phyloP scores from a whole-genome alignment of 2,113 vertebrate species.

The Puntigrus tetrazona region DNA sequence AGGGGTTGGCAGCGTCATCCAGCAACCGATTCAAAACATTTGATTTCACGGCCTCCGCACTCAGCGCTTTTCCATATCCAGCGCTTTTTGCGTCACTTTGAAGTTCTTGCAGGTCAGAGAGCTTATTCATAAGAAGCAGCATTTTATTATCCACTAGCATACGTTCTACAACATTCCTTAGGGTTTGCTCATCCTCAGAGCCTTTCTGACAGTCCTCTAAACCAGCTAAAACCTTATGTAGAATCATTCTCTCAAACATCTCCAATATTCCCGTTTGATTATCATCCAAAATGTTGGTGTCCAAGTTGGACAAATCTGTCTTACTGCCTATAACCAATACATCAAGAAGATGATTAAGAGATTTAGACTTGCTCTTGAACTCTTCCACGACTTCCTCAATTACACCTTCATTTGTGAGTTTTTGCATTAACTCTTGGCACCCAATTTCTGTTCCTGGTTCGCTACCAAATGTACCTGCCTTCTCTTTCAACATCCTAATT shows the following conservation, averaged over 20 bases:
- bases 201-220: conserved; percentile 49
- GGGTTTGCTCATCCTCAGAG: background rate
- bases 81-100: conserved; percentile 10
- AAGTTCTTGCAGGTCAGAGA: conserved; percentile 48
- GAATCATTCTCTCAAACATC: conserved; percentile 73
- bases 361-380: conserved; percentile 69
- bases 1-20: conserved; percentile 60
- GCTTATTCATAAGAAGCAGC: conserved; percentile 58
- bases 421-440: conserved; percentile 45
- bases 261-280: conserved; percentile 52
- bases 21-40: conserved; percentile 59
- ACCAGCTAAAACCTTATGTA: conserved; percentile 64
- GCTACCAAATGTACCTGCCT: conserved; percentile 9
- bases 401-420: conserved; percentile 58
- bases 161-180: conserved; percentile 57
- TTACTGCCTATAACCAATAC: conserved; percentile 68
- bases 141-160: conserved; percentile 67
- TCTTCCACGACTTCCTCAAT: conserved; percentile 69
- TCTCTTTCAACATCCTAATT: conserved; percentile 59
- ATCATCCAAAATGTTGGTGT: conserved; percentile 47
- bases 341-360: conserved; percentile 68
- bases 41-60: background rate
- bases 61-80: conserved; percentile 11
- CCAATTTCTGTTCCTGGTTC: conserved; percentile 49
- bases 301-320: conserved; percentile 56